A percentile compares a stretch with the other conserved stretches of the same genome.
Conservation (phyloP, 2,797 vertebrate genomes). For the Xyrichtys novacula region DNA sequence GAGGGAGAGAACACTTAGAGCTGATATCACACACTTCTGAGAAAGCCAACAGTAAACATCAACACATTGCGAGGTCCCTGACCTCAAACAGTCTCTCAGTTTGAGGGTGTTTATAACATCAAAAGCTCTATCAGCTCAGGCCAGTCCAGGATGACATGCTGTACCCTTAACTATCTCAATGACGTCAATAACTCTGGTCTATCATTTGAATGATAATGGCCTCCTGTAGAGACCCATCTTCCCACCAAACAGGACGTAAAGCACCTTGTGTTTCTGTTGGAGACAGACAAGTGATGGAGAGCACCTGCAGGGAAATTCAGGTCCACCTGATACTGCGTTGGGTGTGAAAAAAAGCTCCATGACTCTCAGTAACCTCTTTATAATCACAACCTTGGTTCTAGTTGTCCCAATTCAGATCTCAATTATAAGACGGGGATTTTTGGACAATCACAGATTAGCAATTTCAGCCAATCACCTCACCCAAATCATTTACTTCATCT, state of each 20-base stretch:
- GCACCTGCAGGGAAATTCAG: no score
- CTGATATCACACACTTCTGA: conserved; percentile 7
- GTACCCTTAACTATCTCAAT: conserved; percentile 14
- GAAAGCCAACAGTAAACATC: conserved; percentile 27
- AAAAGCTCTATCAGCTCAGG: no score
- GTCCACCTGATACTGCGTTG: no score
- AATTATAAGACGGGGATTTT: no score
- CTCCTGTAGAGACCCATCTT: conserved; percentile 29
- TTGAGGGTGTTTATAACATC: background rate
- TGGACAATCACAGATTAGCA: no score
- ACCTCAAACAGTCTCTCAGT: conserved; percentile 18
- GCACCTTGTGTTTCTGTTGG: conserved; percentile 11
- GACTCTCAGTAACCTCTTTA: no score
- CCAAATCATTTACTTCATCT: no score
- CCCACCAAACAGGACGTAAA: conserved; percentile 12
- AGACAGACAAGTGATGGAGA: no score
- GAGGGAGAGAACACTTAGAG: background rate
- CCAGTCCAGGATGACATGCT: background rate
- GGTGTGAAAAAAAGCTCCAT: no score
- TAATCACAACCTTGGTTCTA: no score
- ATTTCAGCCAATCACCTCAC: no score
- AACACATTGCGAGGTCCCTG: conserved; percentile 4
- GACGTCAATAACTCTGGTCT: conserved; percentile 29
- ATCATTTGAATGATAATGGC: conserved; percentile 31
- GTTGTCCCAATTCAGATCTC: no score